phyloP scores from a whole-genome alignment of 2,113 vertebrate species.

The Myotis yumanensis region DNA sequence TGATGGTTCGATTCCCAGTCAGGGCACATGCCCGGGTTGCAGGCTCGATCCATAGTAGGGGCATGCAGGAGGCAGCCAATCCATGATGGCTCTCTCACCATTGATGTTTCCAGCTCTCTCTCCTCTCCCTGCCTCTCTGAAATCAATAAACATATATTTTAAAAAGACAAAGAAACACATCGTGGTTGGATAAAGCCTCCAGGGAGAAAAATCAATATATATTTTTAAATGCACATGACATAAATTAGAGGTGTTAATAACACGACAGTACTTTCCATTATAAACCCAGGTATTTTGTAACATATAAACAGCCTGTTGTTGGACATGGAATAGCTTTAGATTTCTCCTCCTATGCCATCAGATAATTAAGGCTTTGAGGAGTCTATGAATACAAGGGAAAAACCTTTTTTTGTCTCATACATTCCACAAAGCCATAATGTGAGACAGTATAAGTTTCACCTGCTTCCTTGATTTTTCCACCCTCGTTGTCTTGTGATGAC shows the following conservation, averaged over 20 bases:
- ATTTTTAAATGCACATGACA: neutral
- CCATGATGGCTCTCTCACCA: too few relatives aligned
- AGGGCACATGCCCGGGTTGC: too few relatives aligned
- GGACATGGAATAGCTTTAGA: neutral
- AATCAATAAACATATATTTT: too few relatives aligned
- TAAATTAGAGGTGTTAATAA: neutral
- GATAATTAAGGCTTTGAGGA: neutral
- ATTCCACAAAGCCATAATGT: neutral
- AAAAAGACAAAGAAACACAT: neutral
- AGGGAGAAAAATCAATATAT: neutral
- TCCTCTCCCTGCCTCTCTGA: too few relatives aligned
- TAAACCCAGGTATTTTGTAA: neutral
- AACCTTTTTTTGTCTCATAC: neutral
- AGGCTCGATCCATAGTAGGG: too few relatives aligned
- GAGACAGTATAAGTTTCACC: neutral
- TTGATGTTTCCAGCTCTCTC: too few relatives aligned
- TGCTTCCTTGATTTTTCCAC: slow-evolving; percentile 32
- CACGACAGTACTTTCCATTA: neutral
- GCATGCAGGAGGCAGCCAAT: too few relatives aligned
- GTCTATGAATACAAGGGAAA: neutral
- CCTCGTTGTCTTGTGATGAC: neutral
- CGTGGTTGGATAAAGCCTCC: neutral
- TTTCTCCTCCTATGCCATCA: neutral
- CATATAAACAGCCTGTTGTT: neutral
- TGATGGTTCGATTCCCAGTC: too few relatives aligned